Evolutionary conservation across 2,888 invertebrate genomes (phyloP).

Genomic region (Phorcus lineatus): DNA sequence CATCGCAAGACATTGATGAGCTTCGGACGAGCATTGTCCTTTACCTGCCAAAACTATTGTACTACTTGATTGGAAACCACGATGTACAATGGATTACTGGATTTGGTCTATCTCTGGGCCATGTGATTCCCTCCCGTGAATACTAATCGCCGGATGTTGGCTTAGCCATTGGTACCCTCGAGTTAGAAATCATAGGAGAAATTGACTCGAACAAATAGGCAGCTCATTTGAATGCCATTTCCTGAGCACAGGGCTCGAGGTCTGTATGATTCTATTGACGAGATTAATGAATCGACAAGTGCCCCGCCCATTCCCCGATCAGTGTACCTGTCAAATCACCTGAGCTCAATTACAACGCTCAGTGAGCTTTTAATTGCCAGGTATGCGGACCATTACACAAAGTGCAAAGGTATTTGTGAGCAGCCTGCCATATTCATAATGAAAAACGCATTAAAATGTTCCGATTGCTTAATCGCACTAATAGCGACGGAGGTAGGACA

Average conservation of each 20-base stretch:
- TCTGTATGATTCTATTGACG: constrained; percentile 15
- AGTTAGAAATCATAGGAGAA: constrained; percentile 9
- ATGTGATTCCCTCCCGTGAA: background rate
- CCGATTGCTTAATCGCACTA: background rate
- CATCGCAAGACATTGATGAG: constrained; percentile 8
- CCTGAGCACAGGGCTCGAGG: background rate
- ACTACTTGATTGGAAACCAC: background rate
- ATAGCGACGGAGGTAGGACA: background rate
- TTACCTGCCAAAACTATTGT: constrained; percentile 24
- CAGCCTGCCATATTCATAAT: background rate
- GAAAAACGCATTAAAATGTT: constrained; percentile 9
- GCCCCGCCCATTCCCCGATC: background rate
- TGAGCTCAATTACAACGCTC: constrained; percentile 7
- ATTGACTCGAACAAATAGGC: constrained; percentile 12
- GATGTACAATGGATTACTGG: constrained; percentile 13
- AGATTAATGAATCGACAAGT: background rate
- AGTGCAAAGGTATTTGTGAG: background rate
- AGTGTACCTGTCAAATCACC: background rate
- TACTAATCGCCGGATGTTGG: constrained; percentile 20
- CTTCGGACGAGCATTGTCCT: background rate
- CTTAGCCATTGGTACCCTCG: background rate
- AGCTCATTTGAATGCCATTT: constrained; percentile 21
- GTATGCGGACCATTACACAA: constrained; percentile 6
- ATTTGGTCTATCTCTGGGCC: background rate
- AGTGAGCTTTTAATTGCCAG: constrained; percentile 17